Percentiles rank a stretch among this genome's conserved stretches.
phyloP scores from a whole-genome alignment of 92 coral and sea anemone genomes.

The Bergia puertoricense region DNA sequence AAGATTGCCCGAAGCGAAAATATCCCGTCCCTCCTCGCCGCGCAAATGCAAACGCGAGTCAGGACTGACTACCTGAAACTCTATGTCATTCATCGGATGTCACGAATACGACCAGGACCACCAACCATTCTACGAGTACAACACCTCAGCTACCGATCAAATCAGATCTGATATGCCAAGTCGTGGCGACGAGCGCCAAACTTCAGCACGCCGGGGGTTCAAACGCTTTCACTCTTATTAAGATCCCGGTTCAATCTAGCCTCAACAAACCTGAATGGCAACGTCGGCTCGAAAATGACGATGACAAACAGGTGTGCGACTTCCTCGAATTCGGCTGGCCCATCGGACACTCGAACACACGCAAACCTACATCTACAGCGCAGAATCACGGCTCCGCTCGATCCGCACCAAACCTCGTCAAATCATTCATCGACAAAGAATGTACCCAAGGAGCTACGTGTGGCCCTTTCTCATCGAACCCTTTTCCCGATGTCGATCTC shows the following conservation, averaged over 20 bases:
- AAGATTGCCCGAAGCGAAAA: neutral
- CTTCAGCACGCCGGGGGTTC: constrained; percentile 22
- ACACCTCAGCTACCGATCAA: constrained; percentile 18
- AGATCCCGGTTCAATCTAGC: constrained; percentile 12
- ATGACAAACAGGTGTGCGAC: constrained; percentile 21
- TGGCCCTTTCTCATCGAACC: constrained; percentile 25
- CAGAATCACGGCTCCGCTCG: too few relatives aligned
- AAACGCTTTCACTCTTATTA: constrained; percentile 6
- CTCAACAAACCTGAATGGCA: constrained; percentile 2
- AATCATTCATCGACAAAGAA: too few relatives aligned
- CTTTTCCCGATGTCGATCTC: constrained; percentile 12
- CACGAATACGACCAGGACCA: constrained; percentile 19
- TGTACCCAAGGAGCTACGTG: neutral
- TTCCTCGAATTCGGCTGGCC: neutral
- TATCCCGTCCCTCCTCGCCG: constrained; percentile 25
- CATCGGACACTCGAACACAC: neutral
- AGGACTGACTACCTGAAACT: constrained; percentile 27
- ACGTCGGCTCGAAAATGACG: constrained; percentile 15
- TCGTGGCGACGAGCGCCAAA: constrained; percentile 19
- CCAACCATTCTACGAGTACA: constrained; percentile 6
- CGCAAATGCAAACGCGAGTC: constrained; percentile 11
- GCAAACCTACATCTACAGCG: neutral
- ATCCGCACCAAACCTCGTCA: too few relatives aligned
- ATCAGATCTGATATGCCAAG: neutral
- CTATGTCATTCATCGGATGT: constrained; percentile 5